Evolutionary conservation across 2,888 invertebrate genomes (phyloP), one percentile per base, ranked within the genome.

Genomic region (Macaria liturata): DNA sequence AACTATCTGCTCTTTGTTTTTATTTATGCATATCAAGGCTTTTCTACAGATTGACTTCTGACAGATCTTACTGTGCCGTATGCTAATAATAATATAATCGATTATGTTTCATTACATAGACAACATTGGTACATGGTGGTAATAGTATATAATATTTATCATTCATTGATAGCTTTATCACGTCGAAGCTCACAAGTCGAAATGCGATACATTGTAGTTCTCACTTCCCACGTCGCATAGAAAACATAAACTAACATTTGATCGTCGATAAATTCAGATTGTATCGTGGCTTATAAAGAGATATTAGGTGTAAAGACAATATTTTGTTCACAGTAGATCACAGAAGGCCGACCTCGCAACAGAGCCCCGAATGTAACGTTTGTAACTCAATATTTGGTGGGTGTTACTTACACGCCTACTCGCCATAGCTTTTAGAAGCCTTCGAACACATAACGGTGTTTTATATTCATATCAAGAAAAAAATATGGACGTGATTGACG

Each of bases 301-400:
- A 50, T 54, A 58, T 47, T 54, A 54, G 58, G 58, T 58, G 58
- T 54, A 46, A 54, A 50, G 37, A 47, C 49, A 58, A 58, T 58
- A 54, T 54, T 58, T 58, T 54, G 43, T 54, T 58, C 30, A 39
- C 40, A 40, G 45, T 40, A 61, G 61, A 61, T 57, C 61, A 61
- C 50, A 61, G n/a, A 50, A 51, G 40, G 31, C 48, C 55, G 48
- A 44, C 54, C 9, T 54, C 34, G 54, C 40, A 49, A 51, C 52
- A 42, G 48, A 46, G 49, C 50, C 32, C 42, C 47, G 32, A 52
- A 62, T 58, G 57, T 62, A 58, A 52, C 34, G 34, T 37, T 37
- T 37, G 61, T 60, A 61, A 68, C 51, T 60, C 50, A 47, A 68
- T 64, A 68, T 57, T 60, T 42, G 49, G 54, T 64, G 61, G 60